Conservation (phyloP, 2,888 invertebrate genomes). For the Andrena bicolor region DNA sequence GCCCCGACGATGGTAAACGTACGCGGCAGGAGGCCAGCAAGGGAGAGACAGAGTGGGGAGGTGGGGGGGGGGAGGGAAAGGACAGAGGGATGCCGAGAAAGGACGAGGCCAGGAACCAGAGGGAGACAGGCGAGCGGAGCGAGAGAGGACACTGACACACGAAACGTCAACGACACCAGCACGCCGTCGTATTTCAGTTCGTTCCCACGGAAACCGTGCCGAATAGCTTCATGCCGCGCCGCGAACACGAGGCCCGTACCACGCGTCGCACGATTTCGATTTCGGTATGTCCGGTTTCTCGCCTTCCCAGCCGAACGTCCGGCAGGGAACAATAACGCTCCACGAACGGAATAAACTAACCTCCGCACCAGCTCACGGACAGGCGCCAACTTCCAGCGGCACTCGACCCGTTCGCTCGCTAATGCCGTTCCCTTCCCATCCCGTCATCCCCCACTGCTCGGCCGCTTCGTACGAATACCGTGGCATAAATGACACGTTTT, state of each 20-base stretch:
- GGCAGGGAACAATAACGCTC: background rate
- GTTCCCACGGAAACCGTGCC: slow-evolving; percentile 30
- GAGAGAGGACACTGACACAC: slow-evolving; percentile 74
- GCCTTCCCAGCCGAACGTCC: slow-evolving; percentile 7
- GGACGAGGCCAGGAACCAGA: slow-evolving; percentile 27
- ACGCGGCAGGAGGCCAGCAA: slow-evolving; percentile 2
- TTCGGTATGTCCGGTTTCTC: slow-evolving; percentile 1
- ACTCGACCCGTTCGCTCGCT: slow-evolving; percentile 61
- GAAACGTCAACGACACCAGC: slow-evolving; percentile 78
- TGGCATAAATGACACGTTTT: slow-evolving; percentile 8
- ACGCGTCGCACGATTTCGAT: background rate
- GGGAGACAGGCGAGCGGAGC: slow-evolving; percentile 24
- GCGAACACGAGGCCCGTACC: slow-evolving; percentile 22
- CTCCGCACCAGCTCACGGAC: slow-evolving; percentile 70
- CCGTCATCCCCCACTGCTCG: slow-evolving; percentile 51
- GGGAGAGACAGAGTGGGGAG: slow-evolving; percentile 7
- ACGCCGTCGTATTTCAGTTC: slow-evolving; percentile 47
- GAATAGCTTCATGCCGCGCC: slow-evolving; percentile 4
- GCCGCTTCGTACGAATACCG: slow-evolving; percentile 12
- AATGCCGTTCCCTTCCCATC: slow-evolving; percentile 76
- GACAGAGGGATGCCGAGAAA: slow-evolving; percentile 35
- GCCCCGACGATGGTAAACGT: slow-evolving; percentile 23
- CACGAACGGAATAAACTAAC: slow-evolving; percentile 49
- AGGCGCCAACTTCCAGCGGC: slow-evolving; percentile 72
- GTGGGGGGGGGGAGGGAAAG: slow-evolving; percentile 13